A percentile compares a stretch with the other conserved stretches of the same genome.
These are phyloP conservation scores for Tipula unca DNA, from an alignment of 2,888 invertebrate species.

Conservation along the genomic window DNA sequence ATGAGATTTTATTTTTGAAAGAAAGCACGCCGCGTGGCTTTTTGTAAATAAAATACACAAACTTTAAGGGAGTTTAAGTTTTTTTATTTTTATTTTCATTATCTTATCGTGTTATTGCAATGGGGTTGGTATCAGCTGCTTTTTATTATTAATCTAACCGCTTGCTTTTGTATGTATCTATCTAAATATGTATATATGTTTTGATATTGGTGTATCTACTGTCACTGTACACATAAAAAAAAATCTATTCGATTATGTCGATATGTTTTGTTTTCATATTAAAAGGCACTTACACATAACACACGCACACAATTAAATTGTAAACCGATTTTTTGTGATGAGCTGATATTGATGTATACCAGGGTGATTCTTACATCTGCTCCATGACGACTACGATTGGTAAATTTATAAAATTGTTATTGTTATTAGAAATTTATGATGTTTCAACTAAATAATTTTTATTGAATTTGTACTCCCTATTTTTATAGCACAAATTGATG, in stretches of 20 bases:
- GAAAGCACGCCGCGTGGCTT: neutral
- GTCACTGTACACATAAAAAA: neutral
- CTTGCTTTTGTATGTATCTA: neutral
- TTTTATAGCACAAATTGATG: neutral
- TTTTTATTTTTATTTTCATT: neutral
- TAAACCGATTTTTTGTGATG: neutral
- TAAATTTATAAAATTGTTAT: neutral
- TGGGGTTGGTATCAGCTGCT: neutral
- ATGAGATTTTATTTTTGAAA: neutral
- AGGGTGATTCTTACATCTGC: neutral
- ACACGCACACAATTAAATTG: neutral
- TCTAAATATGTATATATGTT: neutral
- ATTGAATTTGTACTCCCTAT: neutral
- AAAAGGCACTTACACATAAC: neutral
- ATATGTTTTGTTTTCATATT: neutral
- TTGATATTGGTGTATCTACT: neutral
- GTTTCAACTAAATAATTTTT: neutral
- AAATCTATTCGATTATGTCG: neutral
- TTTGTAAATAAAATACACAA: neutral
- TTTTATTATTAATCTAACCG: neutral
- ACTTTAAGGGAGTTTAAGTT: neutral
- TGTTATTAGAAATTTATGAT: neutral
- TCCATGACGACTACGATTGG: neutral
- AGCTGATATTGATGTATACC: neutral
- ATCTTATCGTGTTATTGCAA: conserved; percentile 8